phyloP scores from a whole-genome alignment of 2,797 vertebrate species.

The Intellagama lesueurii region DNA sequence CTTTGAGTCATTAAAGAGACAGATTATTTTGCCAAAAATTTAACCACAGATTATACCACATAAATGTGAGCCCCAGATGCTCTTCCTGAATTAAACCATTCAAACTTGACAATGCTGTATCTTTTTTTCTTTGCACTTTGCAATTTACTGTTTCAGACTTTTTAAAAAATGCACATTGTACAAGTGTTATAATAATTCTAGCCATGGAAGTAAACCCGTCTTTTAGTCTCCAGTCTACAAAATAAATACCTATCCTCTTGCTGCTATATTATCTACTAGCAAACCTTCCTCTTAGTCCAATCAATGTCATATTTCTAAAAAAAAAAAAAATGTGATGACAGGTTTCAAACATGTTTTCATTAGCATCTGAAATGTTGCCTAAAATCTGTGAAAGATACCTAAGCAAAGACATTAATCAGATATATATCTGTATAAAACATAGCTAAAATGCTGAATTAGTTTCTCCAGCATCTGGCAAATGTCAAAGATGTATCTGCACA shows the following conservation, averaged over 20 bases:
- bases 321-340: conserved; percentile 10
- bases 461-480: conserved; percentile 59
- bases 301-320: background rate
- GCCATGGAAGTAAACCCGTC: background rate
- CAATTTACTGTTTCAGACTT: background rate
- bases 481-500: conserved; percentile 58
- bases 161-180: conserved; percentile 11
- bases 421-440: conserved; percentile 51
- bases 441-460: conserved; percentile 47
- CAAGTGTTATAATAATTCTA: conserved; percentile 20
- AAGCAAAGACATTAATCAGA: conserved; percentile 50
- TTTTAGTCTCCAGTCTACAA: conserved; percentile 4
- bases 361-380: conserved; percentile 37
- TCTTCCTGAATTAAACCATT: background rate
- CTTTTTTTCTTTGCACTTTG: background rate
- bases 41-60: too few species aligned
- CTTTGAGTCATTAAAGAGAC: background rate
- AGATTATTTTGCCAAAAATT: background rate
- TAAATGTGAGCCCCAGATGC: background rate
- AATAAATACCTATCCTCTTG: conserved; percentile 36
- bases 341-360: conserved; percentile 44
- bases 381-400: conserved; percentile 35
- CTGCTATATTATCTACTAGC: background rate
- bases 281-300: background rate
- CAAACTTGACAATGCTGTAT: background rate